Base-by-base conservation (phyloP, 2,888 invertebrate genomes). In the Petrolisthes manimaculis region DNA sequence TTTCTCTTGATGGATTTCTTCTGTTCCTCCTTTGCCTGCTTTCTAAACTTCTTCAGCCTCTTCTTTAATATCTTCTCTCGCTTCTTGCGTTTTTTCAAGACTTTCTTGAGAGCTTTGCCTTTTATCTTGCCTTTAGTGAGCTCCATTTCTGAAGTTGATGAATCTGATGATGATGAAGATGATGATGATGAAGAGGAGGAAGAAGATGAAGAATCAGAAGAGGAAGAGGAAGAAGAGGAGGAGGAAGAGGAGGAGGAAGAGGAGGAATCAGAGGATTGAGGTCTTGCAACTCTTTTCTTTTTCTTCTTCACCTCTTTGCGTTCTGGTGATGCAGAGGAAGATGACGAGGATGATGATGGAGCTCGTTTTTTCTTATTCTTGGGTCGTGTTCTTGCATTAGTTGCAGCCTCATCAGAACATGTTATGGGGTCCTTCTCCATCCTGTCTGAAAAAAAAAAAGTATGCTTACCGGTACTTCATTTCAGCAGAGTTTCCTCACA, bases 1-100 rank as follows among this genome's bases (percentile, higher is more conserved):
- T 97, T 97, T 93, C 97, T 97, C 12, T 97, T 97, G 96, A 98
- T 97, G 3, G 98, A 98, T 74, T 90, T 85, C 74, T 88, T 90
- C 83, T 86, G 77, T 67, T 74, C 69, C 84, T 79, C 89, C 82
- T 53, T 90, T 80, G 67, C 91, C 91, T 85, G 92, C 92, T 83
- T 91, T 24, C 92, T 92, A 54, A 21, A 80, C 80, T 90, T 90
- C 75, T 88, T 88, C 4, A 88, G 83, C 37, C 75, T 83, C 67
- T 88, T 92, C 91, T 85, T 85, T 14, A 88, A 37, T 5, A 75
- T 55, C 61, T 55, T 92, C 92, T 84, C 92, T 91, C 78, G 92
- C 92, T n/a, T 91, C 75, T 80, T 75, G 85, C 69, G 69, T 79
- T 53, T 91, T 89, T 61, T 91, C 84, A 53, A 91, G 90, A 55